These are phyloP conservation scores for Tuberolachnus salignus DNA, from an alignment of 2,888 invertebrate species.

Conservation along the genomic window DNA sequence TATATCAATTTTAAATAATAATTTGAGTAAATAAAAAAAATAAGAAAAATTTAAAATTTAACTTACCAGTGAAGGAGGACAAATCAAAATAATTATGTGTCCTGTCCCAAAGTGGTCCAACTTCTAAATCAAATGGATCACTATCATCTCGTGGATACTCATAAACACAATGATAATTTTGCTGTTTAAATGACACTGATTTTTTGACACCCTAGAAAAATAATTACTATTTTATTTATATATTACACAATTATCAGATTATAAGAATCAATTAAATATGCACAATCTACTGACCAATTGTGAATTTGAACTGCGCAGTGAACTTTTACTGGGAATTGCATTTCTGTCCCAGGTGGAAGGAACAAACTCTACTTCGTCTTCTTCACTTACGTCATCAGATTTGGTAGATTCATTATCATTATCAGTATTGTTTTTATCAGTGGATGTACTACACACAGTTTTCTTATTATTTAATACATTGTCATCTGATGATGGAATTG, in stretches of 20 bases:
- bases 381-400: constrained; percentile 55
- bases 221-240: background rate
- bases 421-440: constrained; percentile 56
- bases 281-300: constrained; percentile 62
- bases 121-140: constrained; percentile 60
- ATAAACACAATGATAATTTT: constrained; percentile 83
- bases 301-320: constrained; percentile 71
- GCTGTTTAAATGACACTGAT: constrained; percentile 80
- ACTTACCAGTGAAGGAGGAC: constrained; percentile 67
- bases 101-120: constrained; percentile 63
- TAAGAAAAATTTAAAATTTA: background rate
- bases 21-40: background rate
- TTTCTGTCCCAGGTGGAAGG: constrained; percentile 83
- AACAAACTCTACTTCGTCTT: constrained; percentile 68
- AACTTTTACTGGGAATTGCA: constrained; percentile 77
- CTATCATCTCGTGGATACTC: constrained; percentile 78
- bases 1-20: background rate
- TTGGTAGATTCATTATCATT: constrained; percentile 59
- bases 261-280: background rate
- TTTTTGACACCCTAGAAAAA: constrained; percentile 66
- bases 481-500: constrained; percentile 29
- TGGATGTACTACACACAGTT: background rate
- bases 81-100: constrained; percentile 62
- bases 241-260: background rate
- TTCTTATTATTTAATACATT: constrained; percentile 32